Conservation (phyloP, 2,113 vertebrate species). For the Pandion haliaetus region DNA sequence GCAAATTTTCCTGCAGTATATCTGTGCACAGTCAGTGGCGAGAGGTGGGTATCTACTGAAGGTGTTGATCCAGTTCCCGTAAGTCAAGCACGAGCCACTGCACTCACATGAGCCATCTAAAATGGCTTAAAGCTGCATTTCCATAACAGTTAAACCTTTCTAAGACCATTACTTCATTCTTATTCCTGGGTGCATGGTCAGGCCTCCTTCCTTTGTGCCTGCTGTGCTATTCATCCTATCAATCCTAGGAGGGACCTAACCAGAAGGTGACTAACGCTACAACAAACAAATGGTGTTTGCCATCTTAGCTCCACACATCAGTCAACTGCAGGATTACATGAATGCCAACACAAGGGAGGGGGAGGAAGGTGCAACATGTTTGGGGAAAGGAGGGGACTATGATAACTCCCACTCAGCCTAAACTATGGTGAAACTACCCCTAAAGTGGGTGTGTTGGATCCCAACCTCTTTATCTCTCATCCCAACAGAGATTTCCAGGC, state of each 20-base stretch:
- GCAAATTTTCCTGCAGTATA: background rate
- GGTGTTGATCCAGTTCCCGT: background rate
- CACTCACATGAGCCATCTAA: background rate
- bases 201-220: background rate
- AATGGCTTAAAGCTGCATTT: background rate
- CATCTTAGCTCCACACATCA: background rate
- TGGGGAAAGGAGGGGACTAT: background rate
- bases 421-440: background rate
- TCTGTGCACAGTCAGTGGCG: background rate
- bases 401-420: background rate
- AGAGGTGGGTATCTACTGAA: background rate
- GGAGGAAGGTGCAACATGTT: background rate
- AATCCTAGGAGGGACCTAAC: background rate
- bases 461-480: background rate
- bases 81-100: background rate
- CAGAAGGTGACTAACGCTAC: background rate
- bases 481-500: background rate
- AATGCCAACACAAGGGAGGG: background rate
- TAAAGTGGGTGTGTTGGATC: background rate
- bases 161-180: background rate
- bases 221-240: background rate
- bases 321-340: background rate
- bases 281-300: background rate
- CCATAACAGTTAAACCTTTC: background rate
- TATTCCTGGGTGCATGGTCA: background rate